phyloP scores from a whole-genome alignment of 2,113 vertebrate genomes.

The Mesitornis unicolor region DNA sequence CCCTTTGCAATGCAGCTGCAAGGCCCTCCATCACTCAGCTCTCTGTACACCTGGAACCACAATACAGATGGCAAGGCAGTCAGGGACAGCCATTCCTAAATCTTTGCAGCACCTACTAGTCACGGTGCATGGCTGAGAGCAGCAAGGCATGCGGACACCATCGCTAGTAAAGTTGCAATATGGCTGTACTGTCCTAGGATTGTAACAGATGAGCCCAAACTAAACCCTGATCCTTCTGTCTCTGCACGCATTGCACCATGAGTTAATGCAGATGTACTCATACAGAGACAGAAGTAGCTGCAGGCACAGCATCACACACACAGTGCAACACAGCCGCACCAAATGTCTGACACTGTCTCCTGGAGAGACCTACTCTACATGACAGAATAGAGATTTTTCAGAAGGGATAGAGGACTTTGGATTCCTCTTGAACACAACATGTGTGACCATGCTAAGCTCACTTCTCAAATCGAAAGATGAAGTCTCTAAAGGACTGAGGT shows the following conservation, averaged over 20 bases:
- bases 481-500: not conserved
- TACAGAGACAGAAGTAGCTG: not conserved
- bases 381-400: not conserved
- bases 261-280: not conserved
- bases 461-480: not conserved
- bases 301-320: not conserved
- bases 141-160: not conserved
- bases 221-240: not conserved
- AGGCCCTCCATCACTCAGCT: not conserved
- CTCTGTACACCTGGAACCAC: not conserved
- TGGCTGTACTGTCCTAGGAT: not conserved
- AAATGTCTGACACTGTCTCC: not conserved
- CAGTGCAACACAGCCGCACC: rapidly evolving
- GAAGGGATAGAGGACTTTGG: not conserved
- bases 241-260: not conserved
- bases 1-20: not conserved
- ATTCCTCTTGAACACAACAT: not conserved
- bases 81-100: not conserved
- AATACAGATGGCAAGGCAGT: not conserved
- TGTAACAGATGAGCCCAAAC: no score
- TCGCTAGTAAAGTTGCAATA: not conserved
- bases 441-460: not conserved
- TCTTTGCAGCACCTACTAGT: not conserved
- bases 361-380: not conserved
- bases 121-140: rapidly evolving